phyloP scores from a whole-genome alignment of 1,140 invertebrate genomes.

The Drosophila aff. region DNA sequence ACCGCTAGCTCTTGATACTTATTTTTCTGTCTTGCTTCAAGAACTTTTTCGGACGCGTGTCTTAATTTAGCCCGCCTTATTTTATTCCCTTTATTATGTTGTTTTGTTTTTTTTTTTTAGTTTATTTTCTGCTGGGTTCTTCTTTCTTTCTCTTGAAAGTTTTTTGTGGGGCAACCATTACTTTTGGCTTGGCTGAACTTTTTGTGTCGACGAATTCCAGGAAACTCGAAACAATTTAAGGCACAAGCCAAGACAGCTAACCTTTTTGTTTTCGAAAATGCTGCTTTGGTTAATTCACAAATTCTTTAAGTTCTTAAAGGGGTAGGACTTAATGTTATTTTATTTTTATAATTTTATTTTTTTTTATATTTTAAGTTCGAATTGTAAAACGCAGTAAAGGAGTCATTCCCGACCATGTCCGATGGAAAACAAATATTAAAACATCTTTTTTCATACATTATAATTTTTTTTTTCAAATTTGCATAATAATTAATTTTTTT shows the following conservation, averaged over 20 bases:
- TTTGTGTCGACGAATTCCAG: slow-evolving; percentile 23
- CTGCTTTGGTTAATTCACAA: not conserved
- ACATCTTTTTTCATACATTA: no score
- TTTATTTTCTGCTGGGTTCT: not conserved
- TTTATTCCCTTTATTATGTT: slow-evolving; percentile 25
- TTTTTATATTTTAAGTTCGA: no score
- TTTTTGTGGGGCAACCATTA: slow-evolving; percentile 22
- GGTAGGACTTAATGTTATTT: no score
- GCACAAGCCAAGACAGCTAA: slow-evolving; percentile 33
- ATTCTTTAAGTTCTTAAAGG: not conserved
- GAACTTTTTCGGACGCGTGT: slow-evolving; percentile 65
- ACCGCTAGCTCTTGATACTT: slow-evolving; percentile 7
- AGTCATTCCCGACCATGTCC: no score
- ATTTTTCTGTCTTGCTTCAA: slow-evolving; percentile 65
- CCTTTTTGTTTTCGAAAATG: slow-evolving; percentile 10
- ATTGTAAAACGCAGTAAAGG: no score
- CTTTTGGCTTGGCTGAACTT: slow-evolving; percentile 32
- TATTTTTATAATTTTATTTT: not conserved
- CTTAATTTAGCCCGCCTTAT: slow-evolving; percentile 27
- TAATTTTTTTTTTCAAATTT: no score
- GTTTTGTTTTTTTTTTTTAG: not conserved
- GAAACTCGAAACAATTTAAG: slow-evolving; percentile 22
- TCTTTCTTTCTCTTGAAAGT: slow-evolving; percentile 6
- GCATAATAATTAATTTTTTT: no score
- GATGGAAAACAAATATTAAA: no score